These are phyloP conservation scores for Lagodon rhomboides DNA, from an alignment of 2,797 vertebrate genomes.

Conservation along the genomic window DNA sequence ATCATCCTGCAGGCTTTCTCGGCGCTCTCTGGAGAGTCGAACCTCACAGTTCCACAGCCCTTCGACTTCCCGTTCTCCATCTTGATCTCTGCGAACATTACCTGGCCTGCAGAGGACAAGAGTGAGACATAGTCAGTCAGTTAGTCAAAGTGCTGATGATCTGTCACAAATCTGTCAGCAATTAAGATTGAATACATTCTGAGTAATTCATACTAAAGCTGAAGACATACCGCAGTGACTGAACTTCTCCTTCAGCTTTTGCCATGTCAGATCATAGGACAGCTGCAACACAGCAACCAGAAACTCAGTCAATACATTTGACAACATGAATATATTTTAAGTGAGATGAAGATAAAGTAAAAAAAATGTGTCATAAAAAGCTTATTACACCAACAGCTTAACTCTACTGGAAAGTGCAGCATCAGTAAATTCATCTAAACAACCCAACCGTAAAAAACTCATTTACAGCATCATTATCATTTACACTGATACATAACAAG, in stretches of 20 bases:
- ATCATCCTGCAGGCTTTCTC: slow-evolving; percentile 98
- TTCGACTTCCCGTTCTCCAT: slow-evolving; percentile 99
- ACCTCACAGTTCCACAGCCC: slow-evolving; percentile 97
- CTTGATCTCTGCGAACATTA: slow-evolving; percentile 99
- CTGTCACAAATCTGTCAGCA: neutral
- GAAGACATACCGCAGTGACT: slow-evolving; percentile 93
- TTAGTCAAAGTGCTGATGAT: neutral
- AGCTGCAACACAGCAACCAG: slow-evolving; percentile 88
- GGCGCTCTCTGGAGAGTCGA: slow-evolving; percentile 95
- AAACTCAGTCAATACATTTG: neutral
- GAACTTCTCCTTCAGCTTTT: slow-evolving; percentile 99
- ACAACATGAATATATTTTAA: neutral
- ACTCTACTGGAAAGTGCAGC: neutral
- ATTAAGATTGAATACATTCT: neutral
- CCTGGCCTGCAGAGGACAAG: slow-evolving; percentile 88
- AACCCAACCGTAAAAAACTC: neutral
- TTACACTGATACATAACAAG: neutral
- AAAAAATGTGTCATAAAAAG: neutral
- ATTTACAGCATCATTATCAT: slow-evolving; percentile 28
- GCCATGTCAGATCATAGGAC: slow-evolving; percentile 98
- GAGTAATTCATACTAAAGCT: neutral
- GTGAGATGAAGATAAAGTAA: neutral
- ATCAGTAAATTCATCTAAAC: neutral
- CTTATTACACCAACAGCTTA: neutral
- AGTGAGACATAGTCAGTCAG: too few relatives aligned